Evolutionary conservation across 2,113 vertebrate genomes (phyloP).

Genomic region (Mesocricetus auratus): DNA sequence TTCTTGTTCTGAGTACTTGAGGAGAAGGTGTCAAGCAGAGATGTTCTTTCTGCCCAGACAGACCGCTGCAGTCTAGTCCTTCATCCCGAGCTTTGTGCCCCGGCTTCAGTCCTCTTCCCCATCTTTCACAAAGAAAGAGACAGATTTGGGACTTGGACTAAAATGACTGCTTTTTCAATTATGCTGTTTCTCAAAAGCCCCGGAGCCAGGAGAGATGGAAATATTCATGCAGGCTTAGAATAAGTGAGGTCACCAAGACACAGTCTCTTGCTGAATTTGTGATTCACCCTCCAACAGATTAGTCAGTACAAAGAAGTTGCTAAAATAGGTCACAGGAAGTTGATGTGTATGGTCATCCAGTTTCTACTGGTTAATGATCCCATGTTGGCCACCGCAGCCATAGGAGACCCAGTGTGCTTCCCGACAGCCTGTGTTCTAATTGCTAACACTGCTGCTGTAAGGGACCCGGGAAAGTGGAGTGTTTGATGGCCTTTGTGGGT

Average conservation of each 20-base stretch:
- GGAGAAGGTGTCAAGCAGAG: conserved; percentile 71
- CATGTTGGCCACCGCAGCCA: conserved; percentile 5
- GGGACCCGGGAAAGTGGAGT: conserved; percentile 39
- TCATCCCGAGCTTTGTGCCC: conserved; percentile 68
- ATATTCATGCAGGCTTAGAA: conserved; percentile 70
- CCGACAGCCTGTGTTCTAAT: neutral
- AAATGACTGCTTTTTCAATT: conserved; percentile 78
- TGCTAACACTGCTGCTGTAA: neutral
- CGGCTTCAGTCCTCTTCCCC: conserved; percentile 36
- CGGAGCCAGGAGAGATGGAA: conserved; percentile 64
- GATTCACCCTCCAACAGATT: conserved; percentile 76
- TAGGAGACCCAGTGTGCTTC: conserved; percentile 24
- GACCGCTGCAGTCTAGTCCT: conserved; percentile 61
- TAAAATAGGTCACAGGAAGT: conserved; percentile 77
- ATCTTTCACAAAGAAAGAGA: conserved; percentile 62
- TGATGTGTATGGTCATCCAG: conserved; percentile 62
- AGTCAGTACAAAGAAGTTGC: conserved; percentile 74
- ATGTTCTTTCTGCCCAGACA: conserved; percentile 71
- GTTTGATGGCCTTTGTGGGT: conserved; percentile 31
- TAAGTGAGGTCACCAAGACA: conserved; percentile 78
- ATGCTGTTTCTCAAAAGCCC: conserved; percentile 72
- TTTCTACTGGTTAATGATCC: conserved; percentile 65
- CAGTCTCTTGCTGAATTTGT: conserved; percentile 76
- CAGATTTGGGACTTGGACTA: conserved; percentile 66
- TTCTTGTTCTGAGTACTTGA: conserved; percentile 73